Evolutionary conservation across 2,113 vertebrate genomes (phyloP).

Genomic region (Athene noctua): DNA sequence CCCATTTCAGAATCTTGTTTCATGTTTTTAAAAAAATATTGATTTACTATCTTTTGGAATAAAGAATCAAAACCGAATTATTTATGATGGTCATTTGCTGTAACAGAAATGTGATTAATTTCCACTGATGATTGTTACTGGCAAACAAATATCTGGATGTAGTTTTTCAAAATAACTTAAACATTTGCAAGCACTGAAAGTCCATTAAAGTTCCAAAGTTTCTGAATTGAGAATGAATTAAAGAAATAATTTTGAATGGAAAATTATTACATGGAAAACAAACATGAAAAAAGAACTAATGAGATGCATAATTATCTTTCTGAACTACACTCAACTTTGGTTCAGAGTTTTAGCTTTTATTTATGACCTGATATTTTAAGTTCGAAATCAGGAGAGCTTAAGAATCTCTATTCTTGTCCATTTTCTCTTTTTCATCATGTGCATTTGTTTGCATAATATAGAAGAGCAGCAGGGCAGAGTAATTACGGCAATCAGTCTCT

Average conservation of each 20-base stretch:
- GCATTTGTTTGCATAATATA: constrained; percentile 77
- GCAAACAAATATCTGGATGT: background rate
- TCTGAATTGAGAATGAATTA: background rate
- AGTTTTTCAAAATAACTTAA: background rate
- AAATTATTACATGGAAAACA: background rate
- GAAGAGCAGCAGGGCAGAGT: constrained; percentile 76
- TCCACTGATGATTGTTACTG: background rate
- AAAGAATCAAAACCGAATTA: background rate
- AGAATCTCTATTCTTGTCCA: background rate
- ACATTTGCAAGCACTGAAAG: background rate
- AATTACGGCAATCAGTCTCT: constrained; percentile 83
- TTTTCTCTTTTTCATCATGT: constrained; percentile 53
- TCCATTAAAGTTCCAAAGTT: background rate
- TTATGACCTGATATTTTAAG: background rate
- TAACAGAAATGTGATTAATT: background rate
- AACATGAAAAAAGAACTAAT: background rate
- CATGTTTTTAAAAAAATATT: background rate
- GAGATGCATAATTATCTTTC: background rate
- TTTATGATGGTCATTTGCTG: background rate
- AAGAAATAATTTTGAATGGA: background rate
- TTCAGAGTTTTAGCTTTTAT: background rate
- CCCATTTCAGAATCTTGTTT: background rate
- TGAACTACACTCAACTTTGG: background rate
- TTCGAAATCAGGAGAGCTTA: background rate
- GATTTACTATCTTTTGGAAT: background rate